These are phyloP conservation scores for Conus betulinus DNA, from an alignment of 1,140 invertebrate genomes.

Conservation along the genomic window DNA sequence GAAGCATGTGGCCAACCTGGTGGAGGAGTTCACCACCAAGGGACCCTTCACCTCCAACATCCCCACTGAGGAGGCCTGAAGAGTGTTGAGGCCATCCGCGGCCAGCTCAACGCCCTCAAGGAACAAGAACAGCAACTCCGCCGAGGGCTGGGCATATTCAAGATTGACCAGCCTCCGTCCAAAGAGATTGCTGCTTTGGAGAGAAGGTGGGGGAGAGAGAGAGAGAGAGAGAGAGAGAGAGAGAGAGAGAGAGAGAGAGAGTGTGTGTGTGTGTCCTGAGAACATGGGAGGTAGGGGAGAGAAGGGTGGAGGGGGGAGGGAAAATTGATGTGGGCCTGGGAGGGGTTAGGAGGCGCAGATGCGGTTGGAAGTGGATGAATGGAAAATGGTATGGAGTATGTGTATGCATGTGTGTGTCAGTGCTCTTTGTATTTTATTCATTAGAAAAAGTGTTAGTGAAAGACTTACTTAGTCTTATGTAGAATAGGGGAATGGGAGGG, in stretches of 20 bases:
- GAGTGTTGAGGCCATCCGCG: conserved; percentile 80
- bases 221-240: conserved; percentile 74
- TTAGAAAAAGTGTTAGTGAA: too few relatives aligned
- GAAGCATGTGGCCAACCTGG: conserved; percentile 79
- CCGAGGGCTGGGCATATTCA: conserved; percentile 84
- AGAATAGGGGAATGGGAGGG: too few relatives aligned
- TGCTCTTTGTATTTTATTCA: too few relatives aligned
- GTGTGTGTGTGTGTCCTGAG: background rate
- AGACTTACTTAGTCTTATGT: too few relatives aligned
- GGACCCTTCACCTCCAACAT: conserved; percentile 78
- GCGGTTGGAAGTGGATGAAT: too few relatives aligned
- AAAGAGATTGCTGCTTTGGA: conserved; percentile 83
- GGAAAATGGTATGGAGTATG: background rate
- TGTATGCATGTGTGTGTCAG: background rate
- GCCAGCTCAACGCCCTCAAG: conserved; percentile 80
- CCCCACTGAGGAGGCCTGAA: conserved; percentile 79
- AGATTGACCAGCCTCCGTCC: conserved; percentile 83
- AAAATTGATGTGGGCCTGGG: too few relatives aligned
- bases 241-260: background rate
- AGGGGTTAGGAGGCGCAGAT: too few relatives aligned
- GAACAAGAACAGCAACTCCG: conserved; percentile 82
- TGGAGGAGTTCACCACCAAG: conserved; percentile 81
- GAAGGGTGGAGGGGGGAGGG: too few relatives aligned
- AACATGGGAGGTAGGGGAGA: background rate
- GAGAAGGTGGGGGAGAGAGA: conserved; percentile 61